Evolutionary conservation across 2,888 invertebrate species (phyloP).

Genomic region (Cryptocephalus primarius): DNA sequence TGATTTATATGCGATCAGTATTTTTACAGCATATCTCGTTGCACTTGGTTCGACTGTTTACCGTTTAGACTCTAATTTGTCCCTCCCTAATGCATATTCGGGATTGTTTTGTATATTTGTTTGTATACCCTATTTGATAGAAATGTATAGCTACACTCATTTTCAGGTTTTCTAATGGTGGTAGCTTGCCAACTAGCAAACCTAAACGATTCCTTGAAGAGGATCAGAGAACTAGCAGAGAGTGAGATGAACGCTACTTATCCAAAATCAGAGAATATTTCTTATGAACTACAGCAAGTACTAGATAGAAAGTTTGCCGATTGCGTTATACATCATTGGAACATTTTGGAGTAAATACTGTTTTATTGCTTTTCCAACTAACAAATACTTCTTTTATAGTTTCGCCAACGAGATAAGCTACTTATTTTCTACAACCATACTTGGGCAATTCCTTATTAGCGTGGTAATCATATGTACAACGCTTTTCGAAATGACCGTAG

Average conservation of each 20-base stretch:
- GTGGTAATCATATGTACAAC: slow-evolving; percentile 32
- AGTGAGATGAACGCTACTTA: not conserved
- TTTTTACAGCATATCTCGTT: too few species aligned
- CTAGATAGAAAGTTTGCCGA: slow-evolving; percentile 2
- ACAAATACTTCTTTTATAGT: slow-evolving; percentile 6
- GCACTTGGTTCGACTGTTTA: too few species aligned
- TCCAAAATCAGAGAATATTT: slow-evolving; percentile 1
- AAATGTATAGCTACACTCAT: too few species aligned
- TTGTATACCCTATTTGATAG: too few species aligned
- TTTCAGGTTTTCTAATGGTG: slow-evolving; percentile 11
- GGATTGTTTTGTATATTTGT: too few species aligned
- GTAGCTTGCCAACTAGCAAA: slow-evolving; percentile 36
- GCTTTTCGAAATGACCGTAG: slow-evolving; percentile 27
- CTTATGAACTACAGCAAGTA: slow-evolving; percentile 1
- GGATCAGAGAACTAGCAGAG: slow-evolving; percentile 1
- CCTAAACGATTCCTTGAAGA: slow-evolving; percentile 32
- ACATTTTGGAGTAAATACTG: slow-evolving; percentile 11
- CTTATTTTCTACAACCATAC: slow-evolving; percentile 11
- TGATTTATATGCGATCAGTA: too few species aligned
- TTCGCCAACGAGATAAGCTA: slow-evolving; percentile 11
- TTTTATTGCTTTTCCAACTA: not conserved
- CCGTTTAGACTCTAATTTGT: too few species aligned
- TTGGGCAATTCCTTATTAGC: slow-evolving; percentile 14
- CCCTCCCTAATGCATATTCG: too few species aligned
- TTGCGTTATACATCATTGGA: slow-evolving; percentile 10